Conservation (phyloP, 2,888 invertebrate species). For the Disparrhopalites patrizii region DNA sequence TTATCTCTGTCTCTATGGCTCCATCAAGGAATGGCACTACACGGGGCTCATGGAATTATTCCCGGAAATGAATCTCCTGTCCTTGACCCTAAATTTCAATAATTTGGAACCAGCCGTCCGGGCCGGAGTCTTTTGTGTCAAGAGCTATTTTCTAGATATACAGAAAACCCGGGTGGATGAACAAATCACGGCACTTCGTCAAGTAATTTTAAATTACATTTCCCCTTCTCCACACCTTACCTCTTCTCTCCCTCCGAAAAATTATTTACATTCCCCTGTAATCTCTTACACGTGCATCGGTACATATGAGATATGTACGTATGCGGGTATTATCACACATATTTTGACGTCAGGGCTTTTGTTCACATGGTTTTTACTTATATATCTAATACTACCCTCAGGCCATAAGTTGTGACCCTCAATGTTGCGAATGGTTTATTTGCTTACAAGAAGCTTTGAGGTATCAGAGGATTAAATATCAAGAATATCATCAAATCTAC, state of each 20-base stretch:
- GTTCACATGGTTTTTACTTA: neutral
- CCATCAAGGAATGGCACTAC: slow-evolving; percentile 8
- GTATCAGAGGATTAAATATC: neutral
- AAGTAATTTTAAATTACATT: neutral
- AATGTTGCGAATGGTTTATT: slow-evolving; percentile 5
- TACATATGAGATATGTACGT: too few relatives aligned
- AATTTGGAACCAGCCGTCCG: neutral
- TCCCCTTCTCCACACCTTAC: too few relatives aligned
- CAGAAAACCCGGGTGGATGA: neutral
- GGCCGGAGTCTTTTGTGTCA: slow-evolving; percentile 9
- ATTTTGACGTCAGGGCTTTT: too few relatives aligned
- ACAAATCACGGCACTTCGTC: slow-evolving; percentile 3
- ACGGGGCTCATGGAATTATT: slow-evolving; percentile 13
- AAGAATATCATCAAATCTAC: slow-evolving; percentile 9
- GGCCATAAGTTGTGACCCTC: slow-evolving; percentile 7
- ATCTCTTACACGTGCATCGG: too few relatives aligned
- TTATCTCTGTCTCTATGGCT: neutral
- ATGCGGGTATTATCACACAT: too few relatives aligned
- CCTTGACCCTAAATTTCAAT: neutral
- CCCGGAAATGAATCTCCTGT: slow-evolving; percentile 13
- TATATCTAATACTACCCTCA: neutral
- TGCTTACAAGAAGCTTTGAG: slow-evolving; percentile 12
- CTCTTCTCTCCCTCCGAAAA: neutral
- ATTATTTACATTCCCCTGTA: neutral
- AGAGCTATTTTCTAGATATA: neutral